phyloP scores from a whole-genome alignment of 1,140 invertebrate genomes.

The Temnothorax nylanderi region DNA sequence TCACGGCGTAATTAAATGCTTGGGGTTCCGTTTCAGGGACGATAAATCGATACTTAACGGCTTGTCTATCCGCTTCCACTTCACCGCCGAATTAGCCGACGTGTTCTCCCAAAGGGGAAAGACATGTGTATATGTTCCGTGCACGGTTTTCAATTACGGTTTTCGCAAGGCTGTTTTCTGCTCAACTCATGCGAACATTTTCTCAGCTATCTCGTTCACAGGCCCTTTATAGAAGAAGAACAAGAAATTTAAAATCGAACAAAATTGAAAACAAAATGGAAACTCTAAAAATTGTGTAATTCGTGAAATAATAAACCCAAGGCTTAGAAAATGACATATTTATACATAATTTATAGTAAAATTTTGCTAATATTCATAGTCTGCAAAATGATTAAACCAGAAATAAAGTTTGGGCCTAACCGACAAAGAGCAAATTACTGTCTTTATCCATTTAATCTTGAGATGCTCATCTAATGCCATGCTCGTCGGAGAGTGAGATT shows the following conservation, averaged over 20 bases:
- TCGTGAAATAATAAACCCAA: not conserved
- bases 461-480: no score
- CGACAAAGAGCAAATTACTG: no score
- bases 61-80: constrained; percentile 54
- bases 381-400: no score
- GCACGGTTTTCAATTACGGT: constrained; percentile 44
- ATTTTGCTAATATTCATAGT: no score
- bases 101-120: constrained; percentile 20
- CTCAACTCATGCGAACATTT: constrained; percentile 12
- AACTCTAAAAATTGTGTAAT: not conserved
- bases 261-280: not conserved
- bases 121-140: not conserved
- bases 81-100: constrained; percentile 45
- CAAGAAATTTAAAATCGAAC: not conserved
- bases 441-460: no score
- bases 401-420: no score
- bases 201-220: not conserved
- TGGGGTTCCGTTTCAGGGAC: constrained; percentile 39
- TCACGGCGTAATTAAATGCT: constrained; percentile 49
- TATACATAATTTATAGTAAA: not conserved
- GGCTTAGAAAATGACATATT: not conserved
- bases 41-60: constrained; percentile 58
- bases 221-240: not conserved
- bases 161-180: constrained; percentile 16
- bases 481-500: no score